Percentiles rank a stretch among this genome's conserved stretches.
phyloP scores from a whole-genome alignment of 1,140 invertebrate genomes.

The Glomeris maerens region DNA sequence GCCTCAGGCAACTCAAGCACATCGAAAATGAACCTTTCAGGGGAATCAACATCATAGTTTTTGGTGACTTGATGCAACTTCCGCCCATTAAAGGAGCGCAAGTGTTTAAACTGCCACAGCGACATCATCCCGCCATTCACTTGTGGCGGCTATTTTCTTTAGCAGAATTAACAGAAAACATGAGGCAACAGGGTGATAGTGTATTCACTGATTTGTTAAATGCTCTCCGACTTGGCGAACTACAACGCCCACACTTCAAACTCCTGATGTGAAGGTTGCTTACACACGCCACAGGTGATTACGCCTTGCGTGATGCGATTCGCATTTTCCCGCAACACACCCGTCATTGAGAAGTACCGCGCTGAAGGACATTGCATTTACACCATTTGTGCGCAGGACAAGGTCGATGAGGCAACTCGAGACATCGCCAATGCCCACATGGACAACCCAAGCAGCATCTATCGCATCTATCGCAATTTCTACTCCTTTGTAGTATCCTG shows the following conservation, averaged over 20 bases:
- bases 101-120: constrained; percentile 25
- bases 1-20: constrained; percentile 24
- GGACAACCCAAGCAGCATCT: too few species aligned
- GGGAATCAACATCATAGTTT: not conserved
- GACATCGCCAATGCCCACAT: constrained; percentile 4
- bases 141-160: constrained; percentile 25
- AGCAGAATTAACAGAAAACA: constrained; percentile 27
- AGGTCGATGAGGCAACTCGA: constrained; percentile 2
- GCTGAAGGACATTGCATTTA: constrained; percentile 7
- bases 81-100: constrained; percentile 24
- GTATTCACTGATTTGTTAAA: constrained; percentile 16
- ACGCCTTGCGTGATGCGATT: constrained; percentile 12
- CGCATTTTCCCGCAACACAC: constrained; percentile 14
- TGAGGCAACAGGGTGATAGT: constrained; percentile 17
- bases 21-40: constrained; percentile 13
- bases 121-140: constrained; percentile 23
- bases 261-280: too few species aligned
- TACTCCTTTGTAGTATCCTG: too few species aligned
- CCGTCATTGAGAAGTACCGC: constrained; percentile 10
- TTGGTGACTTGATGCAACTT: constrained; percentile 17
- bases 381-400: constrained; percentile 13
- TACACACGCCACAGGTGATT: constrained; percentile 6
- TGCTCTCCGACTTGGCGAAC: constrained; percentile 14
- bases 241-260: constrained; percentile 12
- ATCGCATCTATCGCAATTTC: too few species aligned